Base-by-base conservation (phyloP, 2,888 invertebrate genomes). In the Carcina quercana region DNA sequence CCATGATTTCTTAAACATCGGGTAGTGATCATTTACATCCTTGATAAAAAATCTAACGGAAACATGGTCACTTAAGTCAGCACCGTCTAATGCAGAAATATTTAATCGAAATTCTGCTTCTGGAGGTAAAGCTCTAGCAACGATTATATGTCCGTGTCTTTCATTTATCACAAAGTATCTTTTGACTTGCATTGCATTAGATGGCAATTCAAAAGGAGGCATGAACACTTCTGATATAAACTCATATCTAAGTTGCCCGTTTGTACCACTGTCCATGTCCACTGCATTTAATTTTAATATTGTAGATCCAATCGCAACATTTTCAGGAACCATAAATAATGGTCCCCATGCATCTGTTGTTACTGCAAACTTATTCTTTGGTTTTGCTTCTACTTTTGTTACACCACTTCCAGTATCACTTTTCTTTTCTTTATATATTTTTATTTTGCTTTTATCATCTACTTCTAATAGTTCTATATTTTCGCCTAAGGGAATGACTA, bases 11-110 rank as follows among this genome's bases (percentile, higher is more conserved):
- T 90, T 89, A 44, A 95, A 95, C 42, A 90, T 88, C 0, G 95
- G 95, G 3, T 91, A 88, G 59, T 95, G 94, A 50, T 95, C 91
- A 62, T 95, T 95, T 0, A 95, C 88, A 53, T 94, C 94, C 50
- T 88, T 87, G 0, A 95, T 87, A 28, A 87, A 87, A n/a, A 95
- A 85, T 45, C 90, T 86, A 3, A 95, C 67, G 4, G 88, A 87
- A 1, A 93, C 86, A 30, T 86, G 85, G 45, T 94, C 93, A 44
- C 86, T 87, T 2, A 94, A 67, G 2, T 91, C 91, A 3, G 91
- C 94, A 1, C 88, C 87, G 61, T 96, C 96, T 10, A 86, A 79
- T 1, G 93, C 95, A 0, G 91, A 88, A 3, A 95, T 83, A 49
- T 93, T 91, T 3, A 96, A 66, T 34, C 88, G 80, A 42, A 94